Conservation (phyloP, 2,113 vertebrate species). For the Strix uralensis region DNA sequence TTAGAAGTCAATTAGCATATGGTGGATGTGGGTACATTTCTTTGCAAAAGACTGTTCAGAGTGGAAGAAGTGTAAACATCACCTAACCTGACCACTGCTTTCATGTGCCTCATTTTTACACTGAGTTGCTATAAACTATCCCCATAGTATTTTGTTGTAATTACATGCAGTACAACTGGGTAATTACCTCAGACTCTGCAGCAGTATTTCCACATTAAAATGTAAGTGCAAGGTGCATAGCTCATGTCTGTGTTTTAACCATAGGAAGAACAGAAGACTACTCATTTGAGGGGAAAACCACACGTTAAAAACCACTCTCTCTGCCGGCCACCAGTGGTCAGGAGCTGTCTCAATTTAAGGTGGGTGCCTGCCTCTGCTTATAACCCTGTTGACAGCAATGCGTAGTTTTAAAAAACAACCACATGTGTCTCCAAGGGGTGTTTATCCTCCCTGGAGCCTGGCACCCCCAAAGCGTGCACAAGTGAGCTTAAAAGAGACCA, state of each 20-base stretch:
- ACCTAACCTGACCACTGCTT: not conserved
- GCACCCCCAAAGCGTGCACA: not conserved
- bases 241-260: not conserved
- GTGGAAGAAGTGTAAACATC: not conserved
- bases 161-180: conserved; percentile 8
- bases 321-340: not conserved
- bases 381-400: not conserved
- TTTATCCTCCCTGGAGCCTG: not conserved
- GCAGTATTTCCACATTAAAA: conserved; percentile 28
- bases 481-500: not conserved
- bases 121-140: conserved; percentile 1
- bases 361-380: not conserved
- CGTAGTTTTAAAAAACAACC: not conserved
- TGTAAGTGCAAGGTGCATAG: not conserved
- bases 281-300: not conserved
- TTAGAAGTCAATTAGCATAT: not conserved
- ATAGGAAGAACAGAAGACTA: not conserved
- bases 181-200: conserved; percentile 22
- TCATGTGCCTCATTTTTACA: not conserved
- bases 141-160: not conserved
- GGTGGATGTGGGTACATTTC: not conserved
- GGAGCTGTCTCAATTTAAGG: not conserved
- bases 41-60: not conserved
- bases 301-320: not conserved
- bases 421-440: not conserved